These are phyloP conservation scores for Hypomecis atomaria DNA, from an alignment of 2,888 invertebrate species.

Conservation along the genomic window DNA sequence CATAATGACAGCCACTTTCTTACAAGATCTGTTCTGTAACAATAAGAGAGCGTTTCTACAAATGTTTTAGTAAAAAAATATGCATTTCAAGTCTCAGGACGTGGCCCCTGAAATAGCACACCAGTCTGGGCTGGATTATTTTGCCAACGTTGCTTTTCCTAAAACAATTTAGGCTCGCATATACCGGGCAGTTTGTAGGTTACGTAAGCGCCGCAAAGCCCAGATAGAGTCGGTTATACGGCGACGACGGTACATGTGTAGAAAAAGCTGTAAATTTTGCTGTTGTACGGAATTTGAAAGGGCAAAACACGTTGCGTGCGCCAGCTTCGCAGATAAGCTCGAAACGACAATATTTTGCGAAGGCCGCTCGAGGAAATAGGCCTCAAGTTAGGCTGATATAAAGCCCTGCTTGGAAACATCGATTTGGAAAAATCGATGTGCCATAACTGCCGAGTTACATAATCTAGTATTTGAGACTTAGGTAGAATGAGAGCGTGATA, in stretches of 20 bases:
- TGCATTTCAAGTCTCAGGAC: slow-evolving; percentile 43
- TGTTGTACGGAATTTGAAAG: slow-evolving; percentile 50
- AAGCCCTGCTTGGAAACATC: slow-evolving; percentile 40
- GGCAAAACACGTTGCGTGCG: slow-evolving; percentile 67
- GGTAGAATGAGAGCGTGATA: not conserved
- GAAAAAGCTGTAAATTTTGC: slow-evolving; percentile 57
- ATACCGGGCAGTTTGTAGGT: slow-evolving; percentile 52
- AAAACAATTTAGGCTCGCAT: slow-evolving; percentile 26
- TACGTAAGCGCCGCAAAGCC: slow-evolving; percentile 55
- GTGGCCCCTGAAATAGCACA: slow-evolving; percentile 25
- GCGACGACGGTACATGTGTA: slow-evolving; percentile 42
- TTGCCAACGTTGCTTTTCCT: slow-evolving; percentile 29
- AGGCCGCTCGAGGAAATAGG: slow-evolving; percentile 55
- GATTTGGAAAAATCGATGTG: slow-evolving; percentile 51
- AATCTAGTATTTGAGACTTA: slow-evolving; percentile 16
- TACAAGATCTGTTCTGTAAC: slow-evolving; percentile 48
- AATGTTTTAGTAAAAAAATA: slow-evolving; percentile 43
- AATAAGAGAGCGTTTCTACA: slow-evolving; percentile 43
- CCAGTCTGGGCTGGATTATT: slow-evolving; percentile 19
- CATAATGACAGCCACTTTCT: slow-evolving; percentile 53
- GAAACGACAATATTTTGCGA: slow-evolving; percentile 62
- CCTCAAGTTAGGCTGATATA: slow-evolving; percentile 46
- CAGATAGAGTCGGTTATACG: slow-evolving; percentile 20
- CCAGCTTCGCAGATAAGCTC: slow-evolving; percentile 61
- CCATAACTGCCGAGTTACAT: slow-evolving; percentile 27